phyloP scores from a whole-genome alignment of 2,888 invertebrate genomes.

The Aphidius colemani region DNA sequence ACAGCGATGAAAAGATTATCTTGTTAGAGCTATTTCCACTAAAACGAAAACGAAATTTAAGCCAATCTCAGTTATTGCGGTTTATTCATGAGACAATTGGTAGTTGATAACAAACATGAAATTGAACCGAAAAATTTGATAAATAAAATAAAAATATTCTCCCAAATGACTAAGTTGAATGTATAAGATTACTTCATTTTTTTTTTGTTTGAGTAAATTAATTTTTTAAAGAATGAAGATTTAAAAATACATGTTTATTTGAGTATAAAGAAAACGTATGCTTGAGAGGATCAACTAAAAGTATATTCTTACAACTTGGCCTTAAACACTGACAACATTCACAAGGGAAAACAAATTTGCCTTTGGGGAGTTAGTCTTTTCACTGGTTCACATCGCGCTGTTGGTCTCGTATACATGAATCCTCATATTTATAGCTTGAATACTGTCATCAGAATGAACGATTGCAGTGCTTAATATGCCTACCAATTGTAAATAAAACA shows the following conservation, averaged over 20 bases:
- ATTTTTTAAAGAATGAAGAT: too few species aligned
- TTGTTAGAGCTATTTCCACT: slow-evolving; percentile 20
- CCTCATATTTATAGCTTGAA: slow-evolving; percentile 31
- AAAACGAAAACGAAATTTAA: slow-evolving; percentile 40
- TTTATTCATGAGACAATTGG: slow-evolving; percentile 36
- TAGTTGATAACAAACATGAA: too few species aligned
- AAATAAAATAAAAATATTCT: too few species aligned
- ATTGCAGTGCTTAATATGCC: neutral
- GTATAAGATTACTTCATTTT: too few species aligned
- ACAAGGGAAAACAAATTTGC: slow-evolving; percentile 2
- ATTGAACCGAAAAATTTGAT: too few species aligned
- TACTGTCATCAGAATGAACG: slow-evolving; percentile 12
- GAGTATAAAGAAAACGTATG: slow-evolving; percentile 17
- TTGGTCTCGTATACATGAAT: neutral
- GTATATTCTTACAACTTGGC: neutral
- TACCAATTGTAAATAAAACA: slow-evolving; percentile 4
- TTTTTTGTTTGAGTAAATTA: too few species aligned
- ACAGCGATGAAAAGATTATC: slow-evolving; percentile 40
- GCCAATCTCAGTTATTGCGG: slow-evolving; percentile 52
- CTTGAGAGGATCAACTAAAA: neutral
- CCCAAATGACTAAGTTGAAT: too few species aligned
- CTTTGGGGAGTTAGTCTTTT: neutral
- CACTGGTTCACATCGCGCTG: slow-evolving; percentile 18
- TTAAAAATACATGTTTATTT: slow-evolving; percentile 4
- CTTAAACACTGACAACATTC: neutral